These are phyloP conservation scores for Dione juno DNA, from an alignment of 2,888 invertebrate species.

Conservation along the genomic window DNA sequence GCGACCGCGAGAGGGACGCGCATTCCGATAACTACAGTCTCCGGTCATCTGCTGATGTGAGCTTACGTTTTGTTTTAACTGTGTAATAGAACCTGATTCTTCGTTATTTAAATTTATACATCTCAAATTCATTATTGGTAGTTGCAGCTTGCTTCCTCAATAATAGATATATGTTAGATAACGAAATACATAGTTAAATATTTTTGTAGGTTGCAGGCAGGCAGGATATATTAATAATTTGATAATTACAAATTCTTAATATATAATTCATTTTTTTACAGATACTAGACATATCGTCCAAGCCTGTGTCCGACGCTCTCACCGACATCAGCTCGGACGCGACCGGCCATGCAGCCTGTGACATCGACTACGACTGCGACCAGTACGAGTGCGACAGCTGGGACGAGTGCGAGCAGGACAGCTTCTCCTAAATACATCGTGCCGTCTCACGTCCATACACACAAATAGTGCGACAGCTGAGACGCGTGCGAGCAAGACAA, in stretches of 20 bases:
- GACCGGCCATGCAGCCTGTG: slow-evolving; percentile 80
- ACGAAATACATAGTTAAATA: too few relatives aligned
- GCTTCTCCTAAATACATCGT: slow-evolving; percentile 68
- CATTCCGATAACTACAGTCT: slow-evolving; percentile 80
- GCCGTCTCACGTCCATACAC: background rate
- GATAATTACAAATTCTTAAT: too few relatives aligned
- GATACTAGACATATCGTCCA: slow-evolving; percentile 81
- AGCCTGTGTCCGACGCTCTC: slow-evolving; percentile 78
- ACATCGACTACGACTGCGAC: slow-evolving; percentile 80
- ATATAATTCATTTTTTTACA: slow-evolving; percentile 48
- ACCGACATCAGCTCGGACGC: slow-evolving; percentile 82
- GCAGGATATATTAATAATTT: too few relatives aligned
- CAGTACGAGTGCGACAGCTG: slow-evolving; percentile 81
- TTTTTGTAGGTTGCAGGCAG: too few relatives aligned
- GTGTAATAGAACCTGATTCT: too few relatives aligned
- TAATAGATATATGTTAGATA: too few relatives aligned
- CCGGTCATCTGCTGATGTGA: slow-evolving; percentile 77
- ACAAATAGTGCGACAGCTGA: too few relatives aligned
- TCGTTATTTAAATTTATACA: too few relatives aligned
- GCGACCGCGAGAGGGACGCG: slow-evolving; percentile 63
- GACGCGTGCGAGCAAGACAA: too few relatives aligned
- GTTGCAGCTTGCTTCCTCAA: too few relatives aligned
- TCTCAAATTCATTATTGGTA: too few relatives aligned
- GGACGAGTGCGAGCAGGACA: slow-evolving; percentile 83
- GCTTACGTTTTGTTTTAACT: too few relatives aligned